Base-by-base conservation (phyloP, 2,888 invertebrate genomes). In the Acleris laterana region DNA sequence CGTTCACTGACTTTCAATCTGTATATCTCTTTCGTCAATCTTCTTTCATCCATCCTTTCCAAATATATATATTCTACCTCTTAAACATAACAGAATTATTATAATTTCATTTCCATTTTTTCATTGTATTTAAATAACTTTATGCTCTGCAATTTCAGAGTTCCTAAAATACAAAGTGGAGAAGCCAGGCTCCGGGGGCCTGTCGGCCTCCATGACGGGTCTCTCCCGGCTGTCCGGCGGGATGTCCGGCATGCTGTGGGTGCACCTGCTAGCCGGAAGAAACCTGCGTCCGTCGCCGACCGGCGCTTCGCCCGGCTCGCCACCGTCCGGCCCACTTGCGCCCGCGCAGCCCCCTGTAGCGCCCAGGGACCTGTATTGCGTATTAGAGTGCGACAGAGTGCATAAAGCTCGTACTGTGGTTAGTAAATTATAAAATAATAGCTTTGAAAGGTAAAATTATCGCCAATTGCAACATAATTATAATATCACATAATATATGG, bases 371-470 rank as follows among this genome's bases (percentile, higher is more conserved):
- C 93, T 99, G 68, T 99, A 99, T 88, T 99, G 99, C 87, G 99
- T 99, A 44, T 94, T 99, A 69, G 99, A 99, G 88, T 98, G 99
- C 82, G 99, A 99, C 89, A 95, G 98, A 68, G 97, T 98, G 56
- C 99, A 99, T 89, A 98, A 98, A 91, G 99, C 99, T 42, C 94
- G 99, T 65, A 99, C 99, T 28, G 99, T 99, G 80, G 98, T 94
- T 74, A 88, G 94, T 38, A n/a, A n/a, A n/a, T n/a, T n/a, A n/a
- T n/a, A n/a, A n/a, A n/a, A n/a, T n/a, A n/a, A n/a, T n/a, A n/a
- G n/a, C n/a, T n/a, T n/a, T n/a, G n/a, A n/a, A n/a, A n/a, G n/a
- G n/a, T n/a, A n/a, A n/a, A n/a, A n/a, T n/a, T n/a, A n/a, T n/a
- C n/a, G n/a, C n/a, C n/a, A n/a, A n/a, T n/a, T n/a, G n/a, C n/a